phyloP scores from a whole-genome alignment of 2,797 vertebrate genomes.

The Neoniphon sammara region DNA sequence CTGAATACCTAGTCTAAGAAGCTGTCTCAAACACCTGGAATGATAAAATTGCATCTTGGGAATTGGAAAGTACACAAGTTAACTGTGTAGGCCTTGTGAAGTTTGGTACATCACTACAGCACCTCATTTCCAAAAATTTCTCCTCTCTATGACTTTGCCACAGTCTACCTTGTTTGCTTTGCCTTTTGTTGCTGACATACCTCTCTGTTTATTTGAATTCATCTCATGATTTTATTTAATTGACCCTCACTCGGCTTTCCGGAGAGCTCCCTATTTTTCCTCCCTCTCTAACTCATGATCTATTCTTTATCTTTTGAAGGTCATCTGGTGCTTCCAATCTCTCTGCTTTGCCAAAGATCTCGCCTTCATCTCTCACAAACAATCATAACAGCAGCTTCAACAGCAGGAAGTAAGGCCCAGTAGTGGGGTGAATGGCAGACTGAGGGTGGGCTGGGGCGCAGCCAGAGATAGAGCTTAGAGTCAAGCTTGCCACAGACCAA shows the following conservation, averaged over 20 bases:
- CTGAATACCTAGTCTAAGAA: slow-evolving; percentile 10
- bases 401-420: slow-evolving; percentile 98
- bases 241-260: slow-evolving; percentile 52
- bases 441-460: slow-evolving; percentile 56
- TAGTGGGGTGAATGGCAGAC: slow-evolving; percentile 59
- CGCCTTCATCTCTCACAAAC: slow-evolving; percentile 99
- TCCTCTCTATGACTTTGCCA: slow-evolving; percentile 38
- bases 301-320: slow-evolving; percentile 98
- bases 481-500: slow-evolving; percentile 4
- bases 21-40: neutral
- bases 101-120: slow-evolving; percentile 31
- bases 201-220: slow-evolving; percentile 58
- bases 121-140: slow-evolving; percentile 42
- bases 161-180: slow-evolving; percentile 60
- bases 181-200: slow-evolving; percentile 70
- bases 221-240: slow-evolving; percentile 70
- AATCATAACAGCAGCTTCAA: slow-evolving; percentile 99
- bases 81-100: slow-evolving; percentile 8
- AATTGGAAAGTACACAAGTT: slow-evolving; percentile 17
- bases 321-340: slow-evolving; percentile 98
- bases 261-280: slow-evolving; percentile 54
- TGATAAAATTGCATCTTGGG: neutral
- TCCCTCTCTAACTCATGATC: slow-evolving; percentile 86
- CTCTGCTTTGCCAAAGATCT: slow-evolving; percentile 99
- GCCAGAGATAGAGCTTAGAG: slow-evolving; percentile 65